A percentile compares a stretch with the other conserved stretches of the same genome.
These are phyloP conservation scores for Druon quercuslanigerum DNA, from an alignment of 1,140 invertebrate species.

Conservation along the genomic window DNA sequence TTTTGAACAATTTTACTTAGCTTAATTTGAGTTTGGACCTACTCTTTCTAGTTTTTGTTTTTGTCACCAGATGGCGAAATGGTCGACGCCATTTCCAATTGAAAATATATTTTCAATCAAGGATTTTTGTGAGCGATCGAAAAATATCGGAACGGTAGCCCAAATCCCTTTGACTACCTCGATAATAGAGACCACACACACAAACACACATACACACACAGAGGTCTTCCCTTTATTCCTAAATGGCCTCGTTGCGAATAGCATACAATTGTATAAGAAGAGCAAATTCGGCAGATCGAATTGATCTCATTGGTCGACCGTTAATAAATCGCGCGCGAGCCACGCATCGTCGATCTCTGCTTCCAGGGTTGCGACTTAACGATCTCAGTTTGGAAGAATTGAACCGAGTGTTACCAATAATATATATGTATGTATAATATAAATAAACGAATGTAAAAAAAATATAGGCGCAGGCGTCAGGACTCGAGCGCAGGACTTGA, in stretches of 20 bases:
- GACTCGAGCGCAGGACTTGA: too few relatives aligned
- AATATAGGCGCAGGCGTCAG: too few relatives aligned
- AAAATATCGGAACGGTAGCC: not conserved
- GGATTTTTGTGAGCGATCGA: not conserved
- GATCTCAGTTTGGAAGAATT: conserved; percentile 27
- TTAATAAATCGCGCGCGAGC: not conserved
- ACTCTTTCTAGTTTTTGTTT: too few relatives aligned
- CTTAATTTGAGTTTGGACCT: too few relatives aligned
- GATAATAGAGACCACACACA: conserved; percentile 11
- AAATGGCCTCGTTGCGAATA: conserved; percentile 25
- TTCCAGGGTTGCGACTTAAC: conserved; percentile 1
- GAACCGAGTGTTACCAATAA: conserved; percentile 24
- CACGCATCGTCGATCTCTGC: conserved; percentile 12
- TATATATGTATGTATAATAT: not conserved
- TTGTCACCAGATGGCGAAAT: too few relatives aligned
- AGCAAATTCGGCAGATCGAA: not conserved
- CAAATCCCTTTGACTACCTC: conserved; percentile 31
- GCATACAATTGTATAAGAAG: not conserved
- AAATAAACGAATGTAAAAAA: too few relatives aligned
- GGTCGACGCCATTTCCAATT: not conserved
- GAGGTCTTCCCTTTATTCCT: conserved; percentile 30
- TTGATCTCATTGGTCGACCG: conserved; percentile 24
- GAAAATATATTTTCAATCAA: not conserved
- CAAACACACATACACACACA: not conserved
- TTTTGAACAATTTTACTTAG: too few relatives aligned